Evolutionary conservation across 2,888 invertebrate species (phyloP).

Genomic region (Spilarctia lutea): DNA sequence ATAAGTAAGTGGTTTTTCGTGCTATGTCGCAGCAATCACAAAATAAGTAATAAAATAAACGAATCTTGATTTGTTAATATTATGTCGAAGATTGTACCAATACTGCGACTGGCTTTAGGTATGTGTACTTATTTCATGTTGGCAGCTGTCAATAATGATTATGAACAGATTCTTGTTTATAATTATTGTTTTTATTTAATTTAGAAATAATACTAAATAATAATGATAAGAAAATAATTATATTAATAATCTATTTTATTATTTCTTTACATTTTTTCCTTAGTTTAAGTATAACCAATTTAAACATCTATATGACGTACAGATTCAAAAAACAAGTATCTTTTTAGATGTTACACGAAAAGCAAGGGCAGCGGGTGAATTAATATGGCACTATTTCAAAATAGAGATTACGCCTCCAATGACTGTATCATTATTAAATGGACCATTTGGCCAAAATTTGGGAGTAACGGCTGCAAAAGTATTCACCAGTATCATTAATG

Average conservation of each 20-base stretch:
- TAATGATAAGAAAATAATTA: too few species aligned
- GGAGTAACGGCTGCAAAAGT: slow-evolving; percentile 57
- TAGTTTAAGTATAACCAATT: neutral
- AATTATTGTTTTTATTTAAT: too few species aligned
- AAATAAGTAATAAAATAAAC: neutral
- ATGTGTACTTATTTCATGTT: neutral
- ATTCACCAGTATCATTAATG: slow-evolving; percentile 57
- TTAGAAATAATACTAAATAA: too few species aligned
- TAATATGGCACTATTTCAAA: slow-evolving; percentile 75
- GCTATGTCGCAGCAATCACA: neutral
- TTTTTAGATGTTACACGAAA: slow-evolving; percentile 64
- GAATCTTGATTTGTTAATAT: neutral
- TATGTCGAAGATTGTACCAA: neutral
- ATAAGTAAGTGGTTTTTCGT: neutral
- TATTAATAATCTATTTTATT: too few species aligned
- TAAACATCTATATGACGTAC: neutral
- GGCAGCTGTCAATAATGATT: neutral
- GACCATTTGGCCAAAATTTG: slow-evolving; percentile 61
- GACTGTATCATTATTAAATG: slow-evolving; percentile 63
- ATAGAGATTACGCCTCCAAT: slow-evolving; percentile 76
- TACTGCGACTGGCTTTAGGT: neutral
- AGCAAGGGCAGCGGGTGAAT: slow-evolving; percentile 54
- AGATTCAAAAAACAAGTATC: slow-evolving; percentile 1
- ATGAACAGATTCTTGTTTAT: too few species aligned
- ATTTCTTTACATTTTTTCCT: neutral